Conservation (phyloP, 1,140 invertebrate genomes). For the Aphelinus certus region DNA sequence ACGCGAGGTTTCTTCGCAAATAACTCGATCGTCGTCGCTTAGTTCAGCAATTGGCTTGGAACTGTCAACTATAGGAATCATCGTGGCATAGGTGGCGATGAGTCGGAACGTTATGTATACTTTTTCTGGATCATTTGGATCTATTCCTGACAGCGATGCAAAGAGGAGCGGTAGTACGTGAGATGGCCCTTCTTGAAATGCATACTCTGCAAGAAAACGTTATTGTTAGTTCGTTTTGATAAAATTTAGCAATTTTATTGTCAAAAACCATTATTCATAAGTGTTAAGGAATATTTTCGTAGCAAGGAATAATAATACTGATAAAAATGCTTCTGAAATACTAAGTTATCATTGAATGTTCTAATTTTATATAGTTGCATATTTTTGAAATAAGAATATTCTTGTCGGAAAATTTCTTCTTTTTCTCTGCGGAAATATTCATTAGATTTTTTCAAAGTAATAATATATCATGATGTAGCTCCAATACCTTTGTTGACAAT, state of each 20-base stretch:
- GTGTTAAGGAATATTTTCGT: too few relatives aligned
- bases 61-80: conserved; percentile 86
- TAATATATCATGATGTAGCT: too few relatives aligned
- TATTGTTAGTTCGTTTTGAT: background rate
- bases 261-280: too few relatives aligned
- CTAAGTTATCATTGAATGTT: too few relatives aligned
- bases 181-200: conserved; percentile 79
- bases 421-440: too few relatives aligned
- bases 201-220: conserved; percentile 51
- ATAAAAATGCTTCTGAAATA: too few relatives aligned
- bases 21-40: conserved; percentile 76
- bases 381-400: too few relatives aligned
- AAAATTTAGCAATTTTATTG: too few relatives aligned
- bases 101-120: conserved; percentile 82
- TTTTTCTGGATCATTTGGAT: conserved; percentile 90
- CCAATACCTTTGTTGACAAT: conserved; percentile 54
- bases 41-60: conserved; percentile 75
- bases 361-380: too few relatives aligned
- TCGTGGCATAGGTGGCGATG: conserved; percentile 77
- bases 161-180: conserved; percentile 85
- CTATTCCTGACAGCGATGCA: conserved; percentile 84
- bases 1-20: conserved; percentile 82
- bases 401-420: too few relatives aligned
- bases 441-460: too few relatives aligned
- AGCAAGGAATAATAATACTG: too few relatives aligned